Percentiles rank a stretch among this genome's conserved stretches.
Conservation (phyloP, 1,140 invertebrate genomes). For the Cotesia vestalis region DNA sequence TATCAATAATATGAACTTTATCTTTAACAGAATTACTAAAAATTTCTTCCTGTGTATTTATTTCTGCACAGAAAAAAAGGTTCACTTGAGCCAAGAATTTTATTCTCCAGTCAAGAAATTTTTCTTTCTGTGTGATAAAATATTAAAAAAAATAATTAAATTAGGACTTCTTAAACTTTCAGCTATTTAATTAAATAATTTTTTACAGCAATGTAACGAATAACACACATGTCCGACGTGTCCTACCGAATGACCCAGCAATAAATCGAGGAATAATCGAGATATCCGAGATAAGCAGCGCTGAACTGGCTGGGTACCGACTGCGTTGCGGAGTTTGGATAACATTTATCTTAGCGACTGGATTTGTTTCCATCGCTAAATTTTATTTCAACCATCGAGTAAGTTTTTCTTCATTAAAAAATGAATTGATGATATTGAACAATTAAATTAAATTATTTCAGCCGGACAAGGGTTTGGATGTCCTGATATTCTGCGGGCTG, state of each 20-base stretch:
- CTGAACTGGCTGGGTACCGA: slow-evolving; percentile 52
- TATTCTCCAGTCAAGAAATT: no score
- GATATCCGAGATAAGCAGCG: slow-evolving; percentile 55
- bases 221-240: slow-evolving; percentile 33
- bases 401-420: slow-evolving; percentile 42
- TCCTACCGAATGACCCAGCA: slow-evolving; percentile 26
- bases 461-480: slow-evolving; percentile 69
- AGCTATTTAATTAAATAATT: slow-evolving; percentile 23
- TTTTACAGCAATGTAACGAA: slow-evolving; percentile 51
- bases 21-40: no score
- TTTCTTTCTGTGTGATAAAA: no score
- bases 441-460: slow-evolving; percentile 29
- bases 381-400: slow-evolving; percentile 76
- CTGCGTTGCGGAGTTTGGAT: slow-evolving; percentile 72
- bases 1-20: no score
- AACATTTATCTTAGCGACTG: slow-evolving; percentile 71
- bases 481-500: slow-evolving; percentile 72
- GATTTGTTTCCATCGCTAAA: slow-evolving; percentile 73
- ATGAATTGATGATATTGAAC: not conserved
- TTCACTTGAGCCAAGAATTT: no score
- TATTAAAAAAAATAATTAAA: no score
- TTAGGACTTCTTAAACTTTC: no score
- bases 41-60: no score
- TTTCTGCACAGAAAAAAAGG: no score
- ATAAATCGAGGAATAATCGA: slow-evolving; percentile 53